Percentiles rank a stretch among this genome's conserved stretches.
Conservation (phyloP, 1,140 invertebrate genomes). For the Aphaenogaster floridana region DNA sequence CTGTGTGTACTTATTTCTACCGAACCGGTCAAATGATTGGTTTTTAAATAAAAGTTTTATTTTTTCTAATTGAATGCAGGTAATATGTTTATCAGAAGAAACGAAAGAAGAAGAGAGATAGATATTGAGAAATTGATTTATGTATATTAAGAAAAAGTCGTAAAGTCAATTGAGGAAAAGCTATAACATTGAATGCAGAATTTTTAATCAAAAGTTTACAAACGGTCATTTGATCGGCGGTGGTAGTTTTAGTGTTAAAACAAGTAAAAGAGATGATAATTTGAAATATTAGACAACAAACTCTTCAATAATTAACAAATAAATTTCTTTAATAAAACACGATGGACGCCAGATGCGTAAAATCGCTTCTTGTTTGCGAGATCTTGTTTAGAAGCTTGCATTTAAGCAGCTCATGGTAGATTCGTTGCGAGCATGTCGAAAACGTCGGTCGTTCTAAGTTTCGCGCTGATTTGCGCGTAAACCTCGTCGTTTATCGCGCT, state of each 20-base stretch:
- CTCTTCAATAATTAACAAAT: conserved; percentile 6
- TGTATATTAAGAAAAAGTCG: not conserved
- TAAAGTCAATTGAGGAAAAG: conserved; percentile 15
- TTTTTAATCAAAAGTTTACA: too few relatives aligned
- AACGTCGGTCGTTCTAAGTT: conserved; percentile 59
- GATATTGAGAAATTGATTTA: too few relatives aligned
- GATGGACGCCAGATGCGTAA: not conserved
- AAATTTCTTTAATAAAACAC: not conserved
- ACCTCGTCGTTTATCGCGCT: conserved; percentile 62
- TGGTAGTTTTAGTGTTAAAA: too few relatives aligned
- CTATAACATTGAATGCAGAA: too few relatives aligned
- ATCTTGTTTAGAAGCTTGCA: not conserved
- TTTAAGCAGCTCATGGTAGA: conserved; percentile 41
- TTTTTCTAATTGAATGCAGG: too few relatives aligned
- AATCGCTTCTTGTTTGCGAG: not conserved
- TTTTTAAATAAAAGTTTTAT: too few relatives aligned
- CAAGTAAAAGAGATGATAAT: not conserved
- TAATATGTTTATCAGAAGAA: too few relatives aligned
- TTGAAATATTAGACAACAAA: not conserved
- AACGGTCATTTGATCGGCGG: too few relatives aligned
- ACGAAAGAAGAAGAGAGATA: too few relatives aligned
- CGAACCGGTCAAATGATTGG: too few relatives aligned
- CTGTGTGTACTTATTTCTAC: too few relatives aligned
- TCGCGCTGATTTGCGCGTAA: conserved; percentile 68
- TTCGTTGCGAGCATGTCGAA: conserved; percentile 22